Percentiles rank a stretch among this genome's conserved stretches.
These are phyloP conservation scores for Thalpophila matura DNA, from an alignment of 2,888 invertebrate genomes.

Conservation along the genomic window DNA sequence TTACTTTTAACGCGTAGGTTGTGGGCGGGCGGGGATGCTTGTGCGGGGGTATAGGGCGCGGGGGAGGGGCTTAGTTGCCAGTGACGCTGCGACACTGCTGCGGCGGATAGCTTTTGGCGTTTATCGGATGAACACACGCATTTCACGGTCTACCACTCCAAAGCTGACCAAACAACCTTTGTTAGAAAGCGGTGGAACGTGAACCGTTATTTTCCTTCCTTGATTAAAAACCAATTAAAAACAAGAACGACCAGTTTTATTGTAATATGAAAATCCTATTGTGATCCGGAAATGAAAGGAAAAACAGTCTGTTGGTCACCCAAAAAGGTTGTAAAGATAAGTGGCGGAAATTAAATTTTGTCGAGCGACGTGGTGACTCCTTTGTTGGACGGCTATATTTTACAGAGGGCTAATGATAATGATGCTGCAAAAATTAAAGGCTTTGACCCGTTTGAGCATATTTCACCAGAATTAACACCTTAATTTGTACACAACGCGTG, in stretches of 20 bases:
- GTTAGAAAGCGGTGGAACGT: conserved; percentile 39
- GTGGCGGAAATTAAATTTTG: conserved; percentile 41
- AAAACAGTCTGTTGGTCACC: conserved; percentile 36
- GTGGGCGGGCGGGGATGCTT: conserved; percentile 34
- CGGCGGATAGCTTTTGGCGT: conserved; percentile 70
- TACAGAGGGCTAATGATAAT: neutral
- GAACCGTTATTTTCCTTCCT: conserved; percentile 11
- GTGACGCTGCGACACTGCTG: conserved; percentile 60
- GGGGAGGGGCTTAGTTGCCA: conserved; percentile 37
- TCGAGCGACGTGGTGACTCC: neutral
- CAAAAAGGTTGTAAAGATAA: conserved; percentile 22
- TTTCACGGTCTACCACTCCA: conserved; percentile 67
- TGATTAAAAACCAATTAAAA: conserved; percentile 49
- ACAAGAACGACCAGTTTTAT: conserved; percentile 27
- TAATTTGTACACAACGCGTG: too few relatives aligned
- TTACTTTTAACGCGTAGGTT: conserved; percentile 64
- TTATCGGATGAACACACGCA: conserved; percentile 71
- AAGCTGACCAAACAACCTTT: conserved; percentile 65
- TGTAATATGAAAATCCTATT: conserved; percentile 36
- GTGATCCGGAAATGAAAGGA: conserved; percentile 37
- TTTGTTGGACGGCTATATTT: conserved; percentile 19
- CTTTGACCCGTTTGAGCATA: too few relatives aligned
- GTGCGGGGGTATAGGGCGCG: conserved; percentile 13
- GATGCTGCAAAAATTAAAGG: too few relatives aligned
- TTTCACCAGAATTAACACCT: too few relatives aligned